phyloP scores from a whole-genome alignment of 2,888 invertebrate species.

The Luperina testacea region DNA sequence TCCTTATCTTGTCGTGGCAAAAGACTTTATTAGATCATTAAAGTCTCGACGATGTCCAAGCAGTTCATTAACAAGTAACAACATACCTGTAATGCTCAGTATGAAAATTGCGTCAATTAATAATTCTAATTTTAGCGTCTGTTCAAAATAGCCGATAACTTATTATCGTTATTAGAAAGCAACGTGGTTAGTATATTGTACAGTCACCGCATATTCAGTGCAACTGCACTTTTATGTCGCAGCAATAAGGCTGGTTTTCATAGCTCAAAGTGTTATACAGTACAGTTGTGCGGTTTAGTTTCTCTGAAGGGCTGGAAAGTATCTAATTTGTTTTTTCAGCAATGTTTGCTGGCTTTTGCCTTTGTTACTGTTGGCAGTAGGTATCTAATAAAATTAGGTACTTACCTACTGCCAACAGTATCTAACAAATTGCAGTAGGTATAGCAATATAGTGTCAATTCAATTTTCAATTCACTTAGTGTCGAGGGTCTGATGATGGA shows the following conservation, averaged over 20 bases:
- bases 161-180: background rate
- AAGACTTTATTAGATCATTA: background rate
- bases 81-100: background rate
- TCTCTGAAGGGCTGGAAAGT: background rate
- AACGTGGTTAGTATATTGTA: background rate
- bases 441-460: too few relatives aligned
- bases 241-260: background rate
- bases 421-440: too few relatives aligned
- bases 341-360: background rate
- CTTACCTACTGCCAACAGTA: too few relatives aligned
- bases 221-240: background rate
- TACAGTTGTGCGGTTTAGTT: background rate
- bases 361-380: too few relatives aligned
- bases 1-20: constrained; percentile 1
- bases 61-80: background rate
- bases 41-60: background rate
- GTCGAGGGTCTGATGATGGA: too few relatives aligned
- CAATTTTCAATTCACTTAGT: too few relatives aligned
- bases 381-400: too few relatives aligned
- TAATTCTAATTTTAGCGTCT: background rate
- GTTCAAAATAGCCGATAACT: background rate
- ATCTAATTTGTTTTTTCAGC: background rate
- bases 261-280: background rate
- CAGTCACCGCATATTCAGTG: background rate
- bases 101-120: background rate